phyloP scores from a whole-genome alignment of 2,113 vertebrate genomes.

The Aphyosemion australe region DNA sequence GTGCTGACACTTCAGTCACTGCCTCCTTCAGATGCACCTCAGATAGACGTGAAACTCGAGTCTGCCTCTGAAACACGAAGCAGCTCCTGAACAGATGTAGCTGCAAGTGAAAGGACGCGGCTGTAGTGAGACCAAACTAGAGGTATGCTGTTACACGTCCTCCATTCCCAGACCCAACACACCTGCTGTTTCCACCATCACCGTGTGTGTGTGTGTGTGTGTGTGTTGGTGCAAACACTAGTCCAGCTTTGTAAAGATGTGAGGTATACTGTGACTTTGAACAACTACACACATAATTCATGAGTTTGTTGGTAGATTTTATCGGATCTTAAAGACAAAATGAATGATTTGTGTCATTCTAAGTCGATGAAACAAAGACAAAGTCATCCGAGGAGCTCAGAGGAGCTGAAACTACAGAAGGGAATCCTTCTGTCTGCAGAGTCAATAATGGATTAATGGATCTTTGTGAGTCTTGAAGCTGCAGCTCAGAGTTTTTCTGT shows the following conservation, averaged over 20 bases:
- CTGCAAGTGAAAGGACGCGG: conserved; percentile 44
- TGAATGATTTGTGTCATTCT: too few species aligned
- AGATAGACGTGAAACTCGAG: too few species aligned
- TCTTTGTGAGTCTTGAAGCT: conserved; percentile 38
- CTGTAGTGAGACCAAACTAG: not conserved
- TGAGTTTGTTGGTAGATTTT: too few species aligned
- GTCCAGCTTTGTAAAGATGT: not conserved
- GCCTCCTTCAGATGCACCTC: too few species aligned
- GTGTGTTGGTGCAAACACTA: not conserved
- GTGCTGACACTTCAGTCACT: too few species aligned
- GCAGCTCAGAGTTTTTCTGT: conserved; percentile 55
- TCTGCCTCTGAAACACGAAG: conserved; percentile 36
- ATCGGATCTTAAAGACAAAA: too few species aligned
- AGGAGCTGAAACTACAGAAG: conserved; percentile 1
- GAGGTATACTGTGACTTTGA: too few species aligned
- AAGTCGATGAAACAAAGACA: not conserved
- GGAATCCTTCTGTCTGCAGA: conserved; percentile 5
- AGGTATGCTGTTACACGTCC: conserved; percentile 38
- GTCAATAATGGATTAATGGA: conserved; percentile 59
- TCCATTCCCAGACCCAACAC: not conserved
- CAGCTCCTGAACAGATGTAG: conserved; percentile 46
- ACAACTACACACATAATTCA: too few species aligned
- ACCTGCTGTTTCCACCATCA: conserved; percentile 1
- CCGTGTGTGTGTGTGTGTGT: too few species aligned
- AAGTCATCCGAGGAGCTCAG: not conserved